Evolutionary conservation across 1,140 invertebrate genomes (phyloP).

Genomic region (Achatina immaculata): DNA sequence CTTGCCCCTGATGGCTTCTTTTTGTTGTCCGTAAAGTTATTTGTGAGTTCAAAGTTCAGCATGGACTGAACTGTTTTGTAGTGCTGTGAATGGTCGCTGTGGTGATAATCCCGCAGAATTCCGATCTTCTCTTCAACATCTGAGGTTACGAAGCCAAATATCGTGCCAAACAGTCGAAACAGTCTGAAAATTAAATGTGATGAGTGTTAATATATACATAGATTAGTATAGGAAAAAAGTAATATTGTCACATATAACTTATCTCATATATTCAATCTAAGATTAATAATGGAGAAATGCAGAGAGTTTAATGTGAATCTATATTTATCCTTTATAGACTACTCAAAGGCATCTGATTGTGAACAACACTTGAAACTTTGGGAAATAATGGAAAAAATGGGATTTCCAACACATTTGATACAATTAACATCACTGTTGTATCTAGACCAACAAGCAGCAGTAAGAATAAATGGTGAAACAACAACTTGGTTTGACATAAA

Average conservation of each 20-base stretch:
- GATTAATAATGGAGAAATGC: no score
- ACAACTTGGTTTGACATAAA: no score
- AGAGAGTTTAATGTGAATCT: no score
- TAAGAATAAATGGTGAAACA: no score
- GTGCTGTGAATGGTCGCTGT: slow-evolving; percentile 75
- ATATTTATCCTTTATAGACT: no score
- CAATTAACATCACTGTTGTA: no score
- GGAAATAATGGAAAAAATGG: no score
- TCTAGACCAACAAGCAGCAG: no score
- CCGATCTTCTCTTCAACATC: slow-evolving; percentile 91
- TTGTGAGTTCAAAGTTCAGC: slow-evolving; percentile 87
- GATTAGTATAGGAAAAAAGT: neutral
- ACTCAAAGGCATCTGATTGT: no score
- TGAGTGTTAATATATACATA: neutral
- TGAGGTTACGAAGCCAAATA: slow-evolving; percentile 91
- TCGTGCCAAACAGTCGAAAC: slow-evolving; percentile 86
- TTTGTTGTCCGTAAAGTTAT: slow-evolving; percentile 76
- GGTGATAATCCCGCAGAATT: slow-evolving; percentile 79
- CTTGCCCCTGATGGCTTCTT: slow-evolving; percentile 73
- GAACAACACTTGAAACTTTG: no score
- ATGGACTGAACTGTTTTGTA: slow-evolving; percentile 87
- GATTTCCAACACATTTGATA: no score
- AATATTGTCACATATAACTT: neutral
- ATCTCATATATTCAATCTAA: no score
- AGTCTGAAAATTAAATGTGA: slow-evolving; percentile 78